These are phyloP conservation scores for Oreochromis aureus DNA, from an alignment of 2,113 vertebrate genomes.

Conservation along the genomic window DNA sequence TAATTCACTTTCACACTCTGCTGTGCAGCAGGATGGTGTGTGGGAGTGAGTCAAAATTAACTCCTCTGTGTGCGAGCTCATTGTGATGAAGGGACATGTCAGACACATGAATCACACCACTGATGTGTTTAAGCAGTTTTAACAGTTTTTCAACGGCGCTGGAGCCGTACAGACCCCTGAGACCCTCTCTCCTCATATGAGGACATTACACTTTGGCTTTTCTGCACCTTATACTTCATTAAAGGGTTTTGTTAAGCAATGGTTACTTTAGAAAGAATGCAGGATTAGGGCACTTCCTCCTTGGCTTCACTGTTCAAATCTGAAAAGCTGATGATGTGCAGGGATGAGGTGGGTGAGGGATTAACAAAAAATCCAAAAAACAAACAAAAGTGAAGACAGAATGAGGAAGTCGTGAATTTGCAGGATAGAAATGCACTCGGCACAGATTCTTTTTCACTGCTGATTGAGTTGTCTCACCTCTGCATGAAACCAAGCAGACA, in stretches of 20 bases:
- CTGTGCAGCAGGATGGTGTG: not conserved
- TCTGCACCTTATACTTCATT: not conserved
- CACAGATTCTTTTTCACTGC: not conserved
- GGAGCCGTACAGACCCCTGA: not conserved
- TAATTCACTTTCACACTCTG: not conserved
- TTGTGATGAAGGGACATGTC: not conserved
- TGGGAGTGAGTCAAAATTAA: not conserved
- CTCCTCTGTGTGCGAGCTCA: not conserved
- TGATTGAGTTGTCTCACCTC: not conserved
- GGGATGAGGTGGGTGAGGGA: not conserved
- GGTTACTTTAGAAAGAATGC: not conserved
- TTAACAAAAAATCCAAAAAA: not conserved
- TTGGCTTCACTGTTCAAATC: rapidly evolving
- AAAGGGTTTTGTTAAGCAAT: not conserved
- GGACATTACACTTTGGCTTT: not conserved
- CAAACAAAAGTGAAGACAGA: not conserved
- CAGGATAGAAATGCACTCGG: not conserved
- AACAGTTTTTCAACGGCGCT: not conserved
- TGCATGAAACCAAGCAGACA: not conserved
- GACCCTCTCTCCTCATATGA: not conserved
- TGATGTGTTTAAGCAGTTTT: not conserved
- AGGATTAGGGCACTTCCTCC: not conserved
- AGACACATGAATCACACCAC: not conserved
- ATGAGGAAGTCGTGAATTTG: not conserved
- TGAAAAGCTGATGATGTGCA: not conserved